Evolutionary conservation across 2,888 invertebrate genomes (phyloP).

Genomic region (Pteria penguin): DNA sequence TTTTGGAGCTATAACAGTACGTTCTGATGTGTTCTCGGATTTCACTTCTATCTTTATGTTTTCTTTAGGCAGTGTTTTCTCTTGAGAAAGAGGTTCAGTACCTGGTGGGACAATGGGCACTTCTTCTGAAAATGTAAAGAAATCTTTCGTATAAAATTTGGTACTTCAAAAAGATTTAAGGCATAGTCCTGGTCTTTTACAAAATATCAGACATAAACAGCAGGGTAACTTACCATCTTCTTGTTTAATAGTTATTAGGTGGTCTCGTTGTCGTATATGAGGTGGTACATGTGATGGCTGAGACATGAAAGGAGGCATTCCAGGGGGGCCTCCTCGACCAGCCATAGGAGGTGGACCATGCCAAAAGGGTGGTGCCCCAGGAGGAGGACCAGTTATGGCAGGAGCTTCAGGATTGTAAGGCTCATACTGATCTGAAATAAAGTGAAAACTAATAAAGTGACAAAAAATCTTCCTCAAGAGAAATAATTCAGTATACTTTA

Average conservation of each 20-base stretch:
- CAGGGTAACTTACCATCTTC: not conserved
- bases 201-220: too few species aligned
- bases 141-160: not conserved
- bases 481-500: too few species aligned
- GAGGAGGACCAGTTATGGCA: constrained; percentile 82
- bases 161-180: too few species aligned
- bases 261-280: constrained; percentile 41
- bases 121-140: constrained; percentile 16
- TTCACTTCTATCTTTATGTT: constrained; percentile 34
- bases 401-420: constrained; percentile 89
- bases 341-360: constrained; percentile 24
- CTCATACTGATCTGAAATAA: constrained; percentile 53
- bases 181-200: too few species aligned
- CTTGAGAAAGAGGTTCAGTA: constrained; percentile 24
- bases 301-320: constrained; percentile 49
- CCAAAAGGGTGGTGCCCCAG: constrained; percentile 38
- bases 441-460: too few species aligned
- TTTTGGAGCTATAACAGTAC: constrained; percentile 52
- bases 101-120: constrained; percentile 31
- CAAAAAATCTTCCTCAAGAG: too few species aligned
- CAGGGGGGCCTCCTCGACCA: constrained; percentile 39
- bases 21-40: constrained; percentile 26
- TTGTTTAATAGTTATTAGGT: constrained; percentile 5
- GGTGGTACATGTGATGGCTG: constrained; percentile 66
- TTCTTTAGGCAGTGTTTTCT: constrained; percentile 2